Evolutionary conservation across 2,113 vertebrate species (phyloP).

Genomic region (Smithornis capensis): DNA sequence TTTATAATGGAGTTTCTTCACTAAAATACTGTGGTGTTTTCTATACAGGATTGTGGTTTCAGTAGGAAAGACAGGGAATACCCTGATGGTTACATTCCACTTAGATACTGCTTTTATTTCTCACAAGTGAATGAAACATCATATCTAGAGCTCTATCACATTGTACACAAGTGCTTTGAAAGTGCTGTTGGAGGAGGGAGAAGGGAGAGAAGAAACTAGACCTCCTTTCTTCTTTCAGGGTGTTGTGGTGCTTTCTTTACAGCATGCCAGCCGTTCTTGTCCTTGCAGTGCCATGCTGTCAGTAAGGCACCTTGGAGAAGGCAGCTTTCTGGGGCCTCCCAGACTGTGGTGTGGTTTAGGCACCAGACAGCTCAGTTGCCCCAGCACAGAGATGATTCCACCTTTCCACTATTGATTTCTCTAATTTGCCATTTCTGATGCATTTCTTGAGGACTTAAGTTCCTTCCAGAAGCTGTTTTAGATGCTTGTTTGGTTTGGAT

Average conservation of each 20-base stretch:
- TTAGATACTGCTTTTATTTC: background rate
- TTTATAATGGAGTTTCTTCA: background rate
- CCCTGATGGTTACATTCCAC: background rate
- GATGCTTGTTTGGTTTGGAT: background rate
- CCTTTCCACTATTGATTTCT: background rate
- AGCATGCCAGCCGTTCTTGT: background rate
- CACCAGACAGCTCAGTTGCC: background rate
- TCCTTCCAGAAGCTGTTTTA: background rate
- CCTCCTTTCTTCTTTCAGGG: background rate
- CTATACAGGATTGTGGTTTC: background rate
- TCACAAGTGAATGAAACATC: background rate
- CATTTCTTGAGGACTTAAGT: background rate
- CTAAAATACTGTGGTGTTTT: background rate
- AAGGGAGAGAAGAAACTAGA: background rate
- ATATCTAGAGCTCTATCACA: background rate
- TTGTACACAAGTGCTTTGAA: background rate
- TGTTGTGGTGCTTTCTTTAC: background rate
- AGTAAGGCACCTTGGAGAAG: background rate
- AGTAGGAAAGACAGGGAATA: background rate
- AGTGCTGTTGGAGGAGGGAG: background rate
- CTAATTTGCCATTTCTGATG: background rate
- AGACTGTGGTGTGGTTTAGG: background rate
- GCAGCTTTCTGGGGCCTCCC: background rate
- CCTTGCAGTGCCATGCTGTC: background rate
- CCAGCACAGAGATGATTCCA: background rate